Evolutionary conservation across 2,888 invertebrate species (phyloP).

Genomic region (Polydrusus tereticollis): DNA sequence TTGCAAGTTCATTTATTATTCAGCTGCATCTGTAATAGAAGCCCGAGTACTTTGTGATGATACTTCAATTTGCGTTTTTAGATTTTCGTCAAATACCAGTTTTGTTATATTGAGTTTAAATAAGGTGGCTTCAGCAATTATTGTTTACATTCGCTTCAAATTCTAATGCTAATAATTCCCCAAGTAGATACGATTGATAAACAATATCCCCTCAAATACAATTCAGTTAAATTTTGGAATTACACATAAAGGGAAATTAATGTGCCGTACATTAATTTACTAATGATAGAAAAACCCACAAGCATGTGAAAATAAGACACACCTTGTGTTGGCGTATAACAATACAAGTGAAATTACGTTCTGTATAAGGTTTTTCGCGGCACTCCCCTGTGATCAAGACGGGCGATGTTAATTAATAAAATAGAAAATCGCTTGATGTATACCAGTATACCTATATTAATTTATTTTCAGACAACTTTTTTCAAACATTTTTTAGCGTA

Average conservation of each 20-base stretch:
- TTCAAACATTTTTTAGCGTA: too few species aligned
- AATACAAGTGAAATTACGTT: slow-evolving; percentile 5
- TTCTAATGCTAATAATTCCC: too few species aligned
- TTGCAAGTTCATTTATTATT: too few species aligned
- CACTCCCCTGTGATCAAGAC: neutral
- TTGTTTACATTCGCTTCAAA: too few species aligned
- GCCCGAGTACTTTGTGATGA: too few species aligned
- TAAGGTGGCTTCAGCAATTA: too few species aligned
- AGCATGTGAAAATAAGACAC: neutral
- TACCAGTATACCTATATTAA: neutral
- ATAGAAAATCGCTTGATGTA: neutral
- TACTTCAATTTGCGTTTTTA: too few species aligned
- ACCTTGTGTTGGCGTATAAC: slow-evolving; percentile 8
- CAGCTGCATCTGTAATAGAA: too few species aligned
- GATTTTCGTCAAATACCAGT: too few species aligned
- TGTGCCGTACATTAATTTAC: neutral
- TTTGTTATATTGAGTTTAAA: too few species aligned
- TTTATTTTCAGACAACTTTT: too few species aligned
- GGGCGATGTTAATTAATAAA: neutral
- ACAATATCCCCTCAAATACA: neutral
- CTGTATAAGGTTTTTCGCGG: neutral
- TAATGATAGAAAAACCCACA: neutral
- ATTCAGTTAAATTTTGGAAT: neutral
- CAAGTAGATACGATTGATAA: too few species aligned
- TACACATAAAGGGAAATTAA: neutral